Evolutionary conservation across 2,113 vertebrate species (phyloP), one percentile per base, ranked within the genome.

Genomic region (Chascanopsetta lugubris): DNA sequence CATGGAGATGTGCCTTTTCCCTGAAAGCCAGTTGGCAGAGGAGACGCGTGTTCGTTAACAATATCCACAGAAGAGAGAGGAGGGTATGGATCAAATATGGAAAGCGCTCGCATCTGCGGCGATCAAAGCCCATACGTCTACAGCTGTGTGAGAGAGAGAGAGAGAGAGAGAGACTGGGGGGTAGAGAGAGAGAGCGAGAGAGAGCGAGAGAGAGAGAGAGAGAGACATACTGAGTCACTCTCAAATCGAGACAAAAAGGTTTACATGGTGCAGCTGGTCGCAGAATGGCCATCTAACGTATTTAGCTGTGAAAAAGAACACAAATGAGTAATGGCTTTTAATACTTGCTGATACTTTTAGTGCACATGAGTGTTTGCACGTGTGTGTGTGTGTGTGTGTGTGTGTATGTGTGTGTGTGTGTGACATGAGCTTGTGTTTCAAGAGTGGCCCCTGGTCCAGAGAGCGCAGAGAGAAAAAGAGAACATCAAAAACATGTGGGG

Each of bases 401-500:
- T 60, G 62, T 56, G 78, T 22, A 40, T 48, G 47, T 27, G 56
- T 50, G 49, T 34, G 50, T 54, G 61, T 68, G 34, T 46, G 73
- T 26, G 65, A 27, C 24, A 60, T 3, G 5, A 48, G 61, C 57
- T 68, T 68, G 61, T 66, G 75, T 79, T 81, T 87, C 57, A 74
- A 75, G 54, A 77, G 75, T 71, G 74, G 85, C 74, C 85, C 70
- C 71, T 63, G 57, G 82, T 83, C 75, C 75, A 67, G 22, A 83
- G 72, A 77, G 57, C 47, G 56, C 62, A 83, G 66, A 85, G 61
- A 78, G 75, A 73, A 75, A 80, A 59, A 84, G 56, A 79, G 82
- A 86, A 88, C 85, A 90, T 89, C 85, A 86, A 87, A 90, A 88
- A 88, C 87, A 89, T 85, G 82, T 89, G 86, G 73, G 72, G 67